Percentiles rank a stretch among this genome's conserved stretches.
Evolutionary conservation across 2,113 vertebrate species (phyloP).

Genomic region (Diphyllodes magnificus): DNA sequence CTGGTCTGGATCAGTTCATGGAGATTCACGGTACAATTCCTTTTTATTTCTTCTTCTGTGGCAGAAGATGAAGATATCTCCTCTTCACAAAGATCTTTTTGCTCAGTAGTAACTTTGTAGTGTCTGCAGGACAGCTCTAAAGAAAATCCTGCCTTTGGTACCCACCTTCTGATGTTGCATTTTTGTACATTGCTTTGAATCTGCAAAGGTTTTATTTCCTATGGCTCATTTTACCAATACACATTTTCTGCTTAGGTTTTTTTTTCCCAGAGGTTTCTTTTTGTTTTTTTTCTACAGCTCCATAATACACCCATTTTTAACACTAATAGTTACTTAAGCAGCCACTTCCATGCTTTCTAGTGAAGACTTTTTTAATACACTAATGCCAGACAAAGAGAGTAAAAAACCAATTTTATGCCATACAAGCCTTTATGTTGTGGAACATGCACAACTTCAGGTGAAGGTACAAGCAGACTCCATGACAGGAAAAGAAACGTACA

Average conservation of each 20-base stretch:
- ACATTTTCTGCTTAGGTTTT: neutral
- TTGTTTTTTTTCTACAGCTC: neutral
- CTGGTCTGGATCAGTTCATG: neutral
- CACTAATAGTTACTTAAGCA: neutral
- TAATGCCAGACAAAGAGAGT: neutral
- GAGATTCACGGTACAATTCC: neutral
- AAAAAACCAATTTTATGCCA: neutral
- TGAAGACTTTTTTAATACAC: neutral
- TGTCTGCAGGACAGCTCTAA: neutral
- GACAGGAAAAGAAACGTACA: neutral
- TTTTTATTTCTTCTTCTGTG: neutral
- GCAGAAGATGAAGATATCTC: neutral
- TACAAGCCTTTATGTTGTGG: neutral
- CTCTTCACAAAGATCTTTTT: neutral
- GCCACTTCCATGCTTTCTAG: neutral
- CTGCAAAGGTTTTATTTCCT: neutral
- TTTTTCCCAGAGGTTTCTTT: neutral
- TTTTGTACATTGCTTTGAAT: neutral
- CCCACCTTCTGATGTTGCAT: neutral
- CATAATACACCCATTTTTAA: neutral
- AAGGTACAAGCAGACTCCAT: neutral
- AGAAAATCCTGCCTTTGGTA: neutral
- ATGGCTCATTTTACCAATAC: neutral
- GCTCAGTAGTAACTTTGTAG: neutral
- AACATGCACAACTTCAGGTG: neutral